Conservation (phyloP, 2,797 vertebrate species). For the Sandelia bainsii region DNA sequence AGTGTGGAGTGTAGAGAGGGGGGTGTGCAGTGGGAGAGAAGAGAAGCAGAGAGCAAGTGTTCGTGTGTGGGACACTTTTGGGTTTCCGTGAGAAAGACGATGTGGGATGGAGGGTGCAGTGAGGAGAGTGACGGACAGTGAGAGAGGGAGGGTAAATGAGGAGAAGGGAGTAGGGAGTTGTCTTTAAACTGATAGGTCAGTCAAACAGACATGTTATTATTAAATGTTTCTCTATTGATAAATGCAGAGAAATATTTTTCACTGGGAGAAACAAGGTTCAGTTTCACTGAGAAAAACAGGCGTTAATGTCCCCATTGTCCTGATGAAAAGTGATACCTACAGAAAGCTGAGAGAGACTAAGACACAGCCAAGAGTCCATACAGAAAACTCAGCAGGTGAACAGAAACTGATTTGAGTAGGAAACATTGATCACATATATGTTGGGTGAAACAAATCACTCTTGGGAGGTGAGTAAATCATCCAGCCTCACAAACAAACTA, state of each 20-base stretch:
- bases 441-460: too few species aligned
- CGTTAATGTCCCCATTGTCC: conserved; percentile 11
- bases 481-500: not conserved
- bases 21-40: conserved; percentile 49
- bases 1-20: conserved; percentile 43
- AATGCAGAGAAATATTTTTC: not conserved
- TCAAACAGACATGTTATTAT: not conserved
- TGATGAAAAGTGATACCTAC: conserved; percentile 1
- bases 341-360: not conserved
- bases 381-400: not conserved
- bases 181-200: conserved; percentile 9
- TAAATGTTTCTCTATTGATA: not conserved
- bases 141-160: not conserved
- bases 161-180: not conserved
- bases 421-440: not conserved
- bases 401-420: not conserved
- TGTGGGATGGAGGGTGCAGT: not conserved
- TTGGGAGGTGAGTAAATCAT: not conserved
- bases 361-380: not conserved
- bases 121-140: not conserved
- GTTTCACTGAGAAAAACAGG: conserved; percentile 15
- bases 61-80: conserved; percentile 21
- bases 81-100: conserved; percentile 27
- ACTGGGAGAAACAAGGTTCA: too few species aligned
- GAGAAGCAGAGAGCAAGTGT: conserved; percentile 12